phyloP scores from a whole-genome alignment of 2,113 vertebrate species.

The Ondatra zibethicus region DNA sequence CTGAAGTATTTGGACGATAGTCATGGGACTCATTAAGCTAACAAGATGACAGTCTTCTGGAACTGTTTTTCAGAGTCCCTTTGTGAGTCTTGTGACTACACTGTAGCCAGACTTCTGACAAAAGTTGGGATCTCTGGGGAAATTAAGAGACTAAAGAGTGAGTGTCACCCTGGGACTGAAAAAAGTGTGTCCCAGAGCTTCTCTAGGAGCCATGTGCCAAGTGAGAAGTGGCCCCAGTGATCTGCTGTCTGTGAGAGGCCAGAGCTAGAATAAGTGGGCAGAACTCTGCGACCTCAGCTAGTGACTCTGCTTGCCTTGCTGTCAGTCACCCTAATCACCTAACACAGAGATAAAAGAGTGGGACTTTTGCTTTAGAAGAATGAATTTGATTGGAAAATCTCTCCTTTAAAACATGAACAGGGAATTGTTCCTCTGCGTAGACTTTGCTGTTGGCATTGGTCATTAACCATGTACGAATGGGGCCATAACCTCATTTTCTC shows the following conservation, averaged over 20 bases:
- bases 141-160: not conserved
- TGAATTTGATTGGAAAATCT: not conserved
- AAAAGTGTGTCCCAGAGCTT: not conserved
- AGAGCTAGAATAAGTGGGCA: not conserved
- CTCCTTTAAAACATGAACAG: not conserved
- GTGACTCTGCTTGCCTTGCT: no score
- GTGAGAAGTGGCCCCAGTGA: not conserved
- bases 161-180: not conserved
- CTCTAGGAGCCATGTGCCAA: not conserved
- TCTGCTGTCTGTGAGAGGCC: not conserved
- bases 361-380: not conserved
- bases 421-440: not conserved
- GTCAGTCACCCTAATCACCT: not conserved
- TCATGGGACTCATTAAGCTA: slow-evolving; percentile 39
- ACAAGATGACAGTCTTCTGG: not conserved
- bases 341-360: not conserved
- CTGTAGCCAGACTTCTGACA: not conserved
- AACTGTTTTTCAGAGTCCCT: not conserved
- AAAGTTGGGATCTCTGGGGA: not conserved
- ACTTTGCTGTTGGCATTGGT: not conserved
- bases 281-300: not conserved
- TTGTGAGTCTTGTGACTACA: not conserved
- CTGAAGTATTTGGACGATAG: not conserved
- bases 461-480: not conserved
- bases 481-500: not conserved